Percentiles rank a stretch among this genome's conserved stretches.
phyloP scores from a whole-genome alignment of 2,888 invertebrate genomes.

The Nomada fucata region DNA sequence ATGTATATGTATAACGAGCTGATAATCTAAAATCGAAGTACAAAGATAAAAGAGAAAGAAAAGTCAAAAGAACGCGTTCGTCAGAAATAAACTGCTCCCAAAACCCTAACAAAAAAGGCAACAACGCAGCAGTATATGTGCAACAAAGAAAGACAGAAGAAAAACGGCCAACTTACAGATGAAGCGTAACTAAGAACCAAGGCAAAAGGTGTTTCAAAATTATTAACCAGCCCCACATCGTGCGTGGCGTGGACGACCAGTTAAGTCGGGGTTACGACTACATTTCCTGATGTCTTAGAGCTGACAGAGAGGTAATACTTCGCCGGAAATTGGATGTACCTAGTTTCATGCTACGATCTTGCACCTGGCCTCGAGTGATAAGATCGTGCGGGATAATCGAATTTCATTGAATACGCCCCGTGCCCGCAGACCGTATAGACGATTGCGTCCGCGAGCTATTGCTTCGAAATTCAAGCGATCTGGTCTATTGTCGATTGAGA shows the following conservation, averaged over 20 bases:
- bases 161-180: not conserved
- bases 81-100: too few species aligned
- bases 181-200: not conserved
- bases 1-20: too few species aligned
- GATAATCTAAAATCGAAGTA: too few species aligned
- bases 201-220: slow-evolving; percentile 22
- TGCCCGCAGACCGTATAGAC: slow-evolving; percentile 61
- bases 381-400: slow-evolving; percentile 76
- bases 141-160: not conserved
- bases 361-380: slow-evolving; percentile 72
- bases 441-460: slow-evolving; percentile 66
- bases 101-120: too few species aligned
- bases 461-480: slow-evolving; percentile 65
- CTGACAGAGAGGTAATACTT: slow-evolving; percentile 77
- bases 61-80: too few species aligned
- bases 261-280: slow-evolving; percentile 77
- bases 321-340: slow-evolving; percentile 80
- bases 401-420: slow-evolving; percentile 74
- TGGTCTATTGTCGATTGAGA: slow-evolving; percentile 46
- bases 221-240: slow-evolving; percentile 11
- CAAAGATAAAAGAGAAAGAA: too few species aligned
- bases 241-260: slow-evolving; percentile 49
- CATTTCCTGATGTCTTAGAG: slow-evolving; percentile 67
- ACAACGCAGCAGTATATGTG: too few species aligned
- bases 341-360: slow-evolving; percentile 64